These are phyloP conservation scores for Guaruba guarouba DNA, from an alignment of 2,113 vertebrate genomes.

Conservation along the genomic window DNA sequence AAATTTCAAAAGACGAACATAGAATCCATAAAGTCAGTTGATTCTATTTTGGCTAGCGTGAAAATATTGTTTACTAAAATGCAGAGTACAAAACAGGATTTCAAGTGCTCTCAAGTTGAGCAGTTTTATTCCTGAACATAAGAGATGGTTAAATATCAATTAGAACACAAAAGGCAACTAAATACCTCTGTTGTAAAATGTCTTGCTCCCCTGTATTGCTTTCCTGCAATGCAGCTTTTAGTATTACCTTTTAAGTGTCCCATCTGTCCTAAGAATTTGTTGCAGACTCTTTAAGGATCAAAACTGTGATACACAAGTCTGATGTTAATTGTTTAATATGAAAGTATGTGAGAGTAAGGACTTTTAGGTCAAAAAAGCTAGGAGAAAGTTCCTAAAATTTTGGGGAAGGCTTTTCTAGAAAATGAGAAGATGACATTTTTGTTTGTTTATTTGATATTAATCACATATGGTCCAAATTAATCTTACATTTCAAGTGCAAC, in stretches of 20 bases:
- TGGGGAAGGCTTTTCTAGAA: neutral
- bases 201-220: neutral
- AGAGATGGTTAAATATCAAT: neutral
- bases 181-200: neutral
- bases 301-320: neutral
- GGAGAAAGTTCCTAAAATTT: neutral
- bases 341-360: neutral
- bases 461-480: neutral
- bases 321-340: neutral
- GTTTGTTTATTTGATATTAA: neutral
- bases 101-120: fast-evolving
- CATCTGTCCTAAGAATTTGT: neutral
- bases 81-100: neutral
- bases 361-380: neutral
- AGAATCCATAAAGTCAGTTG: neutral
- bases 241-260: neutral
- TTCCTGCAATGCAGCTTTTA: neutral
- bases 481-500: neutral
- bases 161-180: neutral
- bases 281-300: neutral
- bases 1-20: neutral
- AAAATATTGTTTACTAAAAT: neutral
- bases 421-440: neutral
- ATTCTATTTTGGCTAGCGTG: neutral
- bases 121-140: neutral